Percentiles rank a stretch among this genome's conserved stretches.
Conservation (phyloP, 2,113 vertebrate species). For the Sinocyclocheilus grahami region DNA sequence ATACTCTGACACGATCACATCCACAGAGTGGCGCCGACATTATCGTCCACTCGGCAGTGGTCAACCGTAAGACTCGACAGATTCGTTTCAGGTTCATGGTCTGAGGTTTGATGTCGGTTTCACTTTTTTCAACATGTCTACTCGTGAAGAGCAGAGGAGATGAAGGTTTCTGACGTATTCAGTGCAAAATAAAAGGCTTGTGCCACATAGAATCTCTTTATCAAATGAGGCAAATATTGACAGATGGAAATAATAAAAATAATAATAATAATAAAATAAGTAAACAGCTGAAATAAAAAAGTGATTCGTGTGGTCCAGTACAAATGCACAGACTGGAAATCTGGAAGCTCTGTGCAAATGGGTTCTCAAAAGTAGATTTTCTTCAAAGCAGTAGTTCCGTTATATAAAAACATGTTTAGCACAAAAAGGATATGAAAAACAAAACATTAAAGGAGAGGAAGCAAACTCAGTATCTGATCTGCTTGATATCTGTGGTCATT, state of each 20-base stretch:
- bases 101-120: slow-evolving; percentile 84
- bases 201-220: slow-evolving; percentile 70
- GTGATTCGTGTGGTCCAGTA: slow-evolving; percentile 52
- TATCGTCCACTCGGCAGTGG: slow-evolving; percentile 89
- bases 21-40: slow-evolving; percentile 75
- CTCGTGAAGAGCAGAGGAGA: slow-evolving; percentile 82
- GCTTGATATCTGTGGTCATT: slow-evolving; percentile 32
- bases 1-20: slow-evolving; percentile 69
- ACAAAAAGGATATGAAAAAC: slow-evolving; percentile 48
- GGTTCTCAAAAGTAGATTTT: slow-evolving; percentile 47
- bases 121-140: slow-evolving; percentile 76
- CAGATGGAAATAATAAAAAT: slow-evolving; percentile 70
- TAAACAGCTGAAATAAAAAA: slow-evolving; percentile 42
- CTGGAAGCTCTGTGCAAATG: slow-evolving; percentile 53
- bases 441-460: slow-evolving; percentile 40
- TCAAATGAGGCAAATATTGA: slow-evolving; percentile 73
- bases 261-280: slow-evolving; percentile 44
- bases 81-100: slow-evolving; percentile 75
- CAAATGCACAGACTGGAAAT: slow-evolving; percentile 53
- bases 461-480: slow-evolving; percentile 32
- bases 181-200: slow-evolving; percentile 85
- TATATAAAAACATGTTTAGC: slow-evolving; percentile 51
- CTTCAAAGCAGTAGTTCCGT: slow-evolving; percentile 59
- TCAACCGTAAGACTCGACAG: slow-evolving; percentile 79
- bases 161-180: slow-evolving; percentile 76